Percentiles rank a stretch among this genome's conserved stretches.
Conservation (phyloP, 2,797 vertebrate species). For the Sciaenops ocellatus region DNA sequence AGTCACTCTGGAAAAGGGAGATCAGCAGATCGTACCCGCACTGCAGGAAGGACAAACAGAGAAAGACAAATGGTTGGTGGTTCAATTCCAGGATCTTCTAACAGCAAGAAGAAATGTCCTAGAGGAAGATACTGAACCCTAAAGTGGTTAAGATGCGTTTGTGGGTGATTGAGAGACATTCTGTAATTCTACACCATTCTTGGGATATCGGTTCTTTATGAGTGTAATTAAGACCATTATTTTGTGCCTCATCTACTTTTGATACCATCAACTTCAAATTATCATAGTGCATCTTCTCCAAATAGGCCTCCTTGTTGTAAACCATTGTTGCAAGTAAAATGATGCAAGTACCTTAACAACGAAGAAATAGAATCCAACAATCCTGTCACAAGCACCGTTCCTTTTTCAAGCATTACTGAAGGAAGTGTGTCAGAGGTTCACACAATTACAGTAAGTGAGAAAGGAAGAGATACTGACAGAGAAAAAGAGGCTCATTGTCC, state of each 20-base stretch:
- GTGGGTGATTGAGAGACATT: neutral
- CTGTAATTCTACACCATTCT: neutral
- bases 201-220: neutral
- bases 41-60: constrained; percentile 46
- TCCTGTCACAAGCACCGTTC: neutral
- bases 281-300: neutral
- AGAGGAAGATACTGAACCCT: neutral
- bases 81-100: neutral
- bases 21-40: constrained; percentile 51
- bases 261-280: neutral
- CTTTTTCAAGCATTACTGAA: constrained; percentile 6
- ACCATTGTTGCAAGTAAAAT: neutral
- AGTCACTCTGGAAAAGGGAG: constrained; percentile 40
- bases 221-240: neutral
- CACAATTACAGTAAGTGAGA: neutral
- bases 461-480: neutral
- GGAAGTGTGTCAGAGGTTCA: neutral
- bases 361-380: constrained; percentile 13
- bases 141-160: neutral
- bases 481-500: neutral
- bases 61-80: neutral
- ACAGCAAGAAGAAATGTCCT: neutral
- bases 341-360: constrained; percentile 6
- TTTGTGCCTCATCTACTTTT: neutral
- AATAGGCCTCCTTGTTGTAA: neutral